phyloP scores from a whole-genome alignment of 53 echinoderm and acorn worm species.

The Mesocentrotus franciscanus region DNA sequence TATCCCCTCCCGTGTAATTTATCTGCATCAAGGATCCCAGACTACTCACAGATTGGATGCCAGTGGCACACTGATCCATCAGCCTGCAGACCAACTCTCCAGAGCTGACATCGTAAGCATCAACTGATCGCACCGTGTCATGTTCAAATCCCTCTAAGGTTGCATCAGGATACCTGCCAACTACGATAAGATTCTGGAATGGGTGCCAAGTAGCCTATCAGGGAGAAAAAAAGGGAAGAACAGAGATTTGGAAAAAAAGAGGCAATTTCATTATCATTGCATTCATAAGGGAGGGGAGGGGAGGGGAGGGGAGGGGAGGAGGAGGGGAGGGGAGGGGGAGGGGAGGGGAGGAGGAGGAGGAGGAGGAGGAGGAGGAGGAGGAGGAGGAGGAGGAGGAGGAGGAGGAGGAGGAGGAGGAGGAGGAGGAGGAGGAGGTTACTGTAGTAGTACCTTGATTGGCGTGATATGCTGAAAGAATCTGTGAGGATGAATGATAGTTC shows the following conservation, averaged over 20 bases:
- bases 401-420: too few species aligned
- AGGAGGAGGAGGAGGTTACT: too few species aligned
- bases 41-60: constrained; percentile 78
- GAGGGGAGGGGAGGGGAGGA: too few species aligned
- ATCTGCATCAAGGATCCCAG: neutral
- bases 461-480: constrained; percentile 82
- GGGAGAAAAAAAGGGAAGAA: too few species aligned
- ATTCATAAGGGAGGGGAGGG: too few species aligned
- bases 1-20: too few species aligned
- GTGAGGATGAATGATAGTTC: constrained; percentile 81
- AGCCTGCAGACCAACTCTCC: constrained; percentile 84
- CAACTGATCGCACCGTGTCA: constrained; percentile 72
- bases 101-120: constrained; percentile 75
- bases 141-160: constrained; percentile 67
- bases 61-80: constrained; percentile 73
- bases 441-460: constrained; percentile 70
- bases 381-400: too few species aligned
- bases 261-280: too few species aligned
- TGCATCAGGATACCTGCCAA: constrained; percentile 82
- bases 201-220: constrained; percentile 85
- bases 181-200: constrained; percentile 74
- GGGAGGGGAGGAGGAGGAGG: too few species aligned
- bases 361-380: too few species aligned
- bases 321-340: too few species aligned
- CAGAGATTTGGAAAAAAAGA: too few species aligned